Conservation (phyloP, 2,888 invertebrate genomes). For the Hirtodrosophila alboralis region DNA sequence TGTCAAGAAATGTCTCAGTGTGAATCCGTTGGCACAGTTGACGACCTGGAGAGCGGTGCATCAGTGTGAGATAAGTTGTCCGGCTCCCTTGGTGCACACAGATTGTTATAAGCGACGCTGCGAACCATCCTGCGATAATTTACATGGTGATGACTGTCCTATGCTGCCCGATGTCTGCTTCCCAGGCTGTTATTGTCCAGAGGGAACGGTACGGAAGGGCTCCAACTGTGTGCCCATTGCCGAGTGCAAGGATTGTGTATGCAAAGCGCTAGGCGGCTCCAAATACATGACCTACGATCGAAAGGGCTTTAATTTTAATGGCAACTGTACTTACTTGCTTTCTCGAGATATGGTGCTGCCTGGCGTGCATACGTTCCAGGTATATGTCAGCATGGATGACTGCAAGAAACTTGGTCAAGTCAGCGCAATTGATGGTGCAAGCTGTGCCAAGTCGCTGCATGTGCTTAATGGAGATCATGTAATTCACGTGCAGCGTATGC, state of each 20-base stretch:
- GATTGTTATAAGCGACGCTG: conserved; percentile 92
- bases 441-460: conserved; percentile 89
- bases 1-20: conserved; percentile 89
- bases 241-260: conserved; percentile 91
- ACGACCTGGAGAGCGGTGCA: conserved; percentile 89
- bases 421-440: conserved; percentile 74
- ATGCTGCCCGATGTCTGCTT: conserved; percentile 88
- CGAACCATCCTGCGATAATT: conserved; percentile 90
- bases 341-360: conserved; percentile 87
- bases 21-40: conserved; percentile 87
- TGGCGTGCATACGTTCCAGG: conserved; percentile 84
- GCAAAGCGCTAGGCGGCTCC: conserved; percentile 91
- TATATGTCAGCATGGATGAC: conserved; percentile 89
- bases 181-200: conserved; percentile 94
- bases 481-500: conserved; percentile 85
- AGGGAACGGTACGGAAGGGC: conserved; percentile 88
- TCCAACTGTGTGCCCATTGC: conserved; percentile 88
- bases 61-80: conserved; percentile 90
- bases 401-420: conserved; percentile 85
- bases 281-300: conserved; percentile 94
- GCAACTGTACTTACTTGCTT: conserved; percentile 93
- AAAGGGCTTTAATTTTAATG: conserved; percentile 90
- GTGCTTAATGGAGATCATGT: conserved; percentile 88
- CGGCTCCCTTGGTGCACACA: conserved; percentile 90
- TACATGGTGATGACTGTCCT: conserved; percentile 87